Conservation (phyloP, 2,113 vertebrate species). For the Coracopsis vasa region DNA sequence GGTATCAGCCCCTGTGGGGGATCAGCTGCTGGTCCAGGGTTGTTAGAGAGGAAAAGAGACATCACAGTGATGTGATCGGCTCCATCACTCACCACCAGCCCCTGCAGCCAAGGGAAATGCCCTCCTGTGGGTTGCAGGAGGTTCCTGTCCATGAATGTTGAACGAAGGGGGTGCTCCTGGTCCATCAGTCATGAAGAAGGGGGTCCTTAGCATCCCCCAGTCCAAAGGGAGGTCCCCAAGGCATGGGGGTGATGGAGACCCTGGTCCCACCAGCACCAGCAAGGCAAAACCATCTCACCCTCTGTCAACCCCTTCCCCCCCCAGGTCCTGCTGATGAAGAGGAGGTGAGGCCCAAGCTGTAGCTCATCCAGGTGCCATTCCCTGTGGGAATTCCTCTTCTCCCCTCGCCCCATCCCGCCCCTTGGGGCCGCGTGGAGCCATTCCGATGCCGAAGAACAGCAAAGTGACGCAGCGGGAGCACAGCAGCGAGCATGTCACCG, state of each 20-base stretch:
- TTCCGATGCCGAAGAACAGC: constrained; percentile 93
- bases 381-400: neutral
- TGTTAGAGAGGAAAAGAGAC: neutral
- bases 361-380: accelerated
- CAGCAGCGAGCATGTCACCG: constrained; percentile 94
- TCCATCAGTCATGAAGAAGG: neutral
- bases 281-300: neutral
- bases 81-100: neutral
- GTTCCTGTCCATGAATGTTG: neutral
- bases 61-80: accelerated
- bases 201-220: neutral
- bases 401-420: neutral
- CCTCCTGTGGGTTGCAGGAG: neutral
- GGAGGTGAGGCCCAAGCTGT: constrained; percentile 19
- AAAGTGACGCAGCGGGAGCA: constrained; percentile 95
- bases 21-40: neutral
- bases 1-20: neutral
- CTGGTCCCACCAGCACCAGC: accelerated
- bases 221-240: neutral
- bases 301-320: neutral
- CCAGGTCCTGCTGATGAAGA: constrained; percentile 68
- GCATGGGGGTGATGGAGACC: accelerated
- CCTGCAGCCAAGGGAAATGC: neutral
- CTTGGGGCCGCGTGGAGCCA: neutral
- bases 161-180: neutral